These are phyloP conservation scores for Microctenopoma stevenorrisi DNA, from an alignment of 2,797 vertebrate species.

Conservation along the genomic window DNA sequence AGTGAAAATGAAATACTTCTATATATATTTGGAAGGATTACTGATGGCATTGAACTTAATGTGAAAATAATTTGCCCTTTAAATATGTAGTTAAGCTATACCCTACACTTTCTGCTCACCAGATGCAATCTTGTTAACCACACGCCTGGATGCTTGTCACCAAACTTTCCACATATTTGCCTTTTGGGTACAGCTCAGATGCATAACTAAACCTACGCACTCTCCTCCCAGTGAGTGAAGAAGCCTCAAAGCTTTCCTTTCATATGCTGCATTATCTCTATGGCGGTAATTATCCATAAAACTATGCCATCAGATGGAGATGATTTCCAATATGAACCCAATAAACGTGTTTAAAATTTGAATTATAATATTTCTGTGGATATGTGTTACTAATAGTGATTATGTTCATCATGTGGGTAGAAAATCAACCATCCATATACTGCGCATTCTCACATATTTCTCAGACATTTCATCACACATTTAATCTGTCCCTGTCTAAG, in stretches of 20 bases:
- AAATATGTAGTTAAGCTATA: slow-evolving; percentile 68
- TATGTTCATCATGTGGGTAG: slow-evolving; percentile 81
- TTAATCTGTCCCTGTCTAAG: slow-evolving; percentile 84
- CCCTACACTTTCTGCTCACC: slow-evolving; percentile 73
- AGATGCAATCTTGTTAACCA: slow-evolving; percentile 81
- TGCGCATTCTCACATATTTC: slow-evolving; percentile 81
- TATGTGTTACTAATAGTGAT: slow-evolving; percentile 85
- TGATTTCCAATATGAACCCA: slow-evolving; percentile 81
- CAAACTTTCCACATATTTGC: slow-evolving; percentile 81
- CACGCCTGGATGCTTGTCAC: slow-evolving; percentile 75
- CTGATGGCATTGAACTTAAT: slow-evolving; percentile 74
- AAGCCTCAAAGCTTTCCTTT: slow-evolving; percentile 79
- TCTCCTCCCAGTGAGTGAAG: slow-evolving; percentile 73
- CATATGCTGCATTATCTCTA: slow-evolving; percentile 77
- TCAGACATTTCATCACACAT: slow-evolving; percentile 84
- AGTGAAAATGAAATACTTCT: slow-evolving; percentile 79
- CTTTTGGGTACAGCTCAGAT: slow-evolving; percentile 75
- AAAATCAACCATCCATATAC: slow-evolving; percentile 74
- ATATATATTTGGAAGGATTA: slow-evolving; percentile 83
- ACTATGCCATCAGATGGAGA: slow-evolving; percentile 82
- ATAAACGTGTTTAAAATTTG: slow-evolving; percentile 82
- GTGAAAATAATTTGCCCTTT: slow-evolving; percentile 77
- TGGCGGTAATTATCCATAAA: slow-evolving; percentile 80
- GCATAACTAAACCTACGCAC: slow-evolving; percentile 81
- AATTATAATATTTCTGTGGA: slow-evolving; percentile 83